Conservation (phyloP, 2,113 vertebrate genomes). For the Arvicanthis niloticus region DNA sequence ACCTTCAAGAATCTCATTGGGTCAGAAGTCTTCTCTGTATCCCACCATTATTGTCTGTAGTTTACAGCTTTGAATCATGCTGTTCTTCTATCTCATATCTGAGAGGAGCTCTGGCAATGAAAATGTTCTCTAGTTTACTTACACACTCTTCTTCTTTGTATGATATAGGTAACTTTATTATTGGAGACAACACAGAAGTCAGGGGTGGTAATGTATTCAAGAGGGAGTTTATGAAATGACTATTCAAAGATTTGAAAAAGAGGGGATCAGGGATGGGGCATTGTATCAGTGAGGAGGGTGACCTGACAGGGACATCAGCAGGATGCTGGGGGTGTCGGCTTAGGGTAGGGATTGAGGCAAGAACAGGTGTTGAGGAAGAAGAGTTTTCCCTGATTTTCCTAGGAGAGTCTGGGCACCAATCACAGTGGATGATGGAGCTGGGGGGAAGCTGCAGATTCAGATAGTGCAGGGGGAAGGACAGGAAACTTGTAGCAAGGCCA, state of each 20-base stretch:
- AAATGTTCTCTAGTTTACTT: constrained; percentile 9
- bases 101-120: neutral
- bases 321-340: constrained; percentile 32
- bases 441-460: neutral
- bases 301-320: constrained; percentile 7
- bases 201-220: neutral
- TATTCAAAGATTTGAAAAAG: neutral
- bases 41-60: neutral
- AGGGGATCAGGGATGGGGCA: neutral
- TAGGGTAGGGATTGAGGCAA: constrained; percentile 3
- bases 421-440: neutral
- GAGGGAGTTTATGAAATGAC: neutral
- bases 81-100: neutral
- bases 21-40: neutral
- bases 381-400: constrained; percentile 54
- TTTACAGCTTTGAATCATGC: neutral
- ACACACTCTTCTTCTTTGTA: neutral
- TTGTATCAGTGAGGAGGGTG: neutral
- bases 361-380: constrained; percentile 54
- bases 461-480: neutral
- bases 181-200: constrained; percentile 13
- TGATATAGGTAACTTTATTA: neutral
- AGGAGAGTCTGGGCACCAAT: constrained; percentile 3
- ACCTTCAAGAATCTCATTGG: neutral
- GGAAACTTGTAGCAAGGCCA: neutral